phyloP scores from a whole-genome alignment of 2,888 invertebrate genomes.

The Laothoe populi region DNA sequence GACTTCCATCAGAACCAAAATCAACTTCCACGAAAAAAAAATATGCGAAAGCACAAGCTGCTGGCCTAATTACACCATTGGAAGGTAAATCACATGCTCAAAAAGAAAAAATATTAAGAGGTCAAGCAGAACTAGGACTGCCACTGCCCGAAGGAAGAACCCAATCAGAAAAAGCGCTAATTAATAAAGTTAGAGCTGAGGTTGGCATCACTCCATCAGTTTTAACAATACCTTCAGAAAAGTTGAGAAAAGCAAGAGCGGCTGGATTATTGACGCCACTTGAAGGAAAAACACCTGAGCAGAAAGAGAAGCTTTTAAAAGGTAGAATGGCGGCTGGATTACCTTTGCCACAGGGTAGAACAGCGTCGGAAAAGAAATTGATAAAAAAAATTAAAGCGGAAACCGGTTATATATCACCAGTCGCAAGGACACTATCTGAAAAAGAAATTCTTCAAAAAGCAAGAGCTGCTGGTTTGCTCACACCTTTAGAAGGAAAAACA shows the following conservation, averaged over 20 bases:
- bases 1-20: constrained; percentile 47
- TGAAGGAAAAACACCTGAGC: constrained; percentile 42
- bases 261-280: constrained; percentile 42
- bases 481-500: constrained; percentile 46
- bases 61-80: constrained; percentile 45
- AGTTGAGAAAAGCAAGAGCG: constrained; percentile 42
- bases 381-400: constrained; percentile 34
- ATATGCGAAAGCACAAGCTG: constrained; percentile 41
- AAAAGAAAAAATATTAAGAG: constrained; percentile 48
- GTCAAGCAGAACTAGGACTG: constrained; percentile 41
- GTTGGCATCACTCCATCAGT: constrained; percentile 29
- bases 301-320: constrained; percentile 45
- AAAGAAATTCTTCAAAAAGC: constrained; percentile 42
- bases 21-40: constrained; percentile 37
- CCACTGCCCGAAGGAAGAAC: constrained; percentile 49
- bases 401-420: constrained; percentile 18
- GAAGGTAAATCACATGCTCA: constrained; percentile 44
- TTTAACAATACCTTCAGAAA: constrained; percentile 37
- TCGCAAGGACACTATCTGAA: constrained; percentile 2
- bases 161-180: constrained; percentile 47
- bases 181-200: constrained; percentile 40
- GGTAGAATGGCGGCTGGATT: constrained; percentile 37
- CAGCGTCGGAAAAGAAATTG: constrained; percentile 35
- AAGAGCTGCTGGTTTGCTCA: constrained; percentile 45
- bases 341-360: constrained; percentile 37